phyloP scores from a whole-genome alignment of 2,888 invertebrate genomes.

The Urechis unicinctus region DNA sequence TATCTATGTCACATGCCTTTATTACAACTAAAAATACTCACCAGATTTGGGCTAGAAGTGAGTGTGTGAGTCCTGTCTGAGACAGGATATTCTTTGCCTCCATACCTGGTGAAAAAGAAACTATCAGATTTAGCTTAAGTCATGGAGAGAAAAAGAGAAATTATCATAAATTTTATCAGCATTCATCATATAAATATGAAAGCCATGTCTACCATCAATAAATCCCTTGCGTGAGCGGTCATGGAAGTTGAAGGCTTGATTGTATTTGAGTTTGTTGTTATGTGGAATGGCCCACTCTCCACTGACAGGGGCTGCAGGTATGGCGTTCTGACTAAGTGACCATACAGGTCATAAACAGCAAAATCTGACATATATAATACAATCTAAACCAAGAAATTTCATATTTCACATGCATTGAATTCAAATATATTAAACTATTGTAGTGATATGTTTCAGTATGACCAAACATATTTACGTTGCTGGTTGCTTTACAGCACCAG shows the following conservation, averaged over 20 bases:
- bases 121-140: neutral
- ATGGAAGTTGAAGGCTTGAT: constrained; percentile 87
- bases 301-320: neutral
- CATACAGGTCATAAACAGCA: too few relatives aligned
- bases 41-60: constrained; percentile 86
- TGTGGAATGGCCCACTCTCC: constrained; percentile 83
- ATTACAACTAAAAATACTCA: too few relatives aligned
- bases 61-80: constrained; percentile 84
- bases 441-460: too few relatives aligned
- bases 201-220: constrained; percentile 65
- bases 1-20: too few relatives aligned
- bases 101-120: constrained; percentile 57
- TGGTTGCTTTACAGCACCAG: too few relatives aligned
- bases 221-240: constrained; percentile 82
- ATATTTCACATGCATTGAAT: too few relatives aligned
- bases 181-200: too few relatives aligned
- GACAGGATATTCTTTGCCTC: constrained; percentile 90
- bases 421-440: too few relatives aligned
- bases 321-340: too few relatives aligned
- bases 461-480: too few relatives aligned
- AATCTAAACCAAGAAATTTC: too few relatives aligned
- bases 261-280: constrained; percentile 78
- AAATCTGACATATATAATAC: too few relatives aligned
- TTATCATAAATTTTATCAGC: neutral
- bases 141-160: neutral